These are phyloP conservation scores for Atta texana DNA, from an alignment of 1,140 invertebrate genomes.

Conservation along the genomic window DNA sequence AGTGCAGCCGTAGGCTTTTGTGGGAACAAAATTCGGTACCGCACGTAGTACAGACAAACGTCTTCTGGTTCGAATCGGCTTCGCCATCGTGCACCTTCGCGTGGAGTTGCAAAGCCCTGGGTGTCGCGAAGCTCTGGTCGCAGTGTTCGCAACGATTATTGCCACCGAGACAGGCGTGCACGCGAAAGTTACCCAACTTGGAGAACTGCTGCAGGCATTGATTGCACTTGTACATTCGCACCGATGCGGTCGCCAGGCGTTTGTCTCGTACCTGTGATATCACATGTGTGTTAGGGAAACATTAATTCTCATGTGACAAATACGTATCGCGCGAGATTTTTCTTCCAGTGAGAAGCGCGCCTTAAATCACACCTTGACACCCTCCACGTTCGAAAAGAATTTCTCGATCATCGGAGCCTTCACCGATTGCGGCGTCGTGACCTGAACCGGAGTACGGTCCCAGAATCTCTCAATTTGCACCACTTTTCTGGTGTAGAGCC, in stretches of 20 bases:
- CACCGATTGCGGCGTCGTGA: slow-evolving; percentile 67
- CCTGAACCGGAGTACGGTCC: slow-evolving; percentile 77
- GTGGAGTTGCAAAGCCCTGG: slow-evolving; percentile 82
- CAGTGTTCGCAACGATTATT: slow-evolving; percentile 83
- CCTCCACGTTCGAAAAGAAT: slow-evolving; percentile 84
- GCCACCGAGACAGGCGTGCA: slow-evolving; percentile 80
- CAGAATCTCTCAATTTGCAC: slow-evolving; percentile 87
- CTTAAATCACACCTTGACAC: slow-evolving; percentile 79
- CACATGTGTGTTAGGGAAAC: background rate
- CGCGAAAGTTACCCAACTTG: slow-evolving; percentile 81
- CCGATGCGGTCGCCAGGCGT: slow-evolving; percentile 66
- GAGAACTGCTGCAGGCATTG: slow-evolving; percentile 82
- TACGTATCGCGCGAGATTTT: background rate
- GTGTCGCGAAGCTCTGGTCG: slow-evolving; percentile 82
- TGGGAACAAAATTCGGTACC: slow-evolving; percentile 89
- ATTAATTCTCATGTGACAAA: background rate
- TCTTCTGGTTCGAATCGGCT: slow-evolving; percentile 75
- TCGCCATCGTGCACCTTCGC: slow-evolving; percentile 81
- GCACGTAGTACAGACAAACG: slow-evolving; percentile 88
- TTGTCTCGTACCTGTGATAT: slow-evolving; percentile 80
- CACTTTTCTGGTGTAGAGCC: slow-evolving; percentile 86
- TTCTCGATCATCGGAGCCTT: slow-evolving; percentile 85
- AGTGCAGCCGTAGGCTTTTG: slow-evolving; percentile 90
- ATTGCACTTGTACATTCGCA: slow-evolving; percentile 82
- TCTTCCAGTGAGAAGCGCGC: background rate